Percentiles rank a stretch among this genome's conserved stretches.
These are phyloP conservation scores for Panzeria rudis DNA, from an alignment of 2,888 invertebrate species.

Conservation along the genomic window DNA sequence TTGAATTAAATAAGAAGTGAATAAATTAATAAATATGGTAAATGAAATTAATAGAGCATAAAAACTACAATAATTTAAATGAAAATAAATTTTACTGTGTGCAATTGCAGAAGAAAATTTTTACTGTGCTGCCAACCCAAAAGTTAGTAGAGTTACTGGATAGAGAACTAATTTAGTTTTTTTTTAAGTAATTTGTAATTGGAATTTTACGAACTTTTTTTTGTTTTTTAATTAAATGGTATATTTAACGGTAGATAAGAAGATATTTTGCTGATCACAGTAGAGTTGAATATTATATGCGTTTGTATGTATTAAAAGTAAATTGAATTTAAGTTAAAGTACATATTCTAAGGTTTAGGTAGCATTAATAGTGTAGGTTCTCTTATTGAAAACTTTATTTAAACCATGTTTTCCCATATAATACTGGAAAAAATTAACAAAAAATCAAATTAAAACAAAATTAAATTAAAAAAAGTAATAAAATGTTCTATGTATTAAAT, in stretches of 20 bases:
- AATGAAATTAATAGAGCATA: conserved; percentile 63
- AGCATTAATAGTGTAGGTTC: conserved; percentile 73
- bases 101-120: conserved; percentile 32
- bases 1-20: conserved; percentile 11
- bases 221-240: conserved; percentile 39
- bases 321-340: conserved; percentile 42
- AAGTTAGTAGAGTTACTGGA: conserved; percentile 54
- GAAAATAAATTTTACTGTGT: conserved; percentile 44
- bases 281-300: conserved; percentile 49
- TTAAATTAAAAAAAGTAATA: conserved; percentile 75
- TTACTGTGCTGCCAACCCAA: conserved; percentile 53
- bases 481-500: conserved; percentile 12
- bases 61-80: conserved; percentile 48
- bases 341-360: conserved; percentile 59
- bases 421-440: conserved; percentile 79
- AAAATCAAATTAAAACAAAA: conserved; percentile 70
- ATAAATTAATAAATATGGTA: conserved; percentile 33
- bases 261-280: conserved; percentile 66
- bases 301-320: conserved; percentile 32
- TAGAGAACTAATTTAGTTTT: conserved; percentile 44
- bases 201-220: conserved; percentile 71
- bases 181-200: conserved; percentile 47
- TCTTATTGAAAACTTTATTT: conserved; percentile 80
- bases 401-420: conserved; percentile 80
- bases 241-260: conserved; percentile 50